A percentile compares a stretch with the other conserved stretches of the same genome.
Evolutionary conservation across 2,113 vertebrate species (phyloP).

Genomic region (Heterotis niloticus): DNA sequence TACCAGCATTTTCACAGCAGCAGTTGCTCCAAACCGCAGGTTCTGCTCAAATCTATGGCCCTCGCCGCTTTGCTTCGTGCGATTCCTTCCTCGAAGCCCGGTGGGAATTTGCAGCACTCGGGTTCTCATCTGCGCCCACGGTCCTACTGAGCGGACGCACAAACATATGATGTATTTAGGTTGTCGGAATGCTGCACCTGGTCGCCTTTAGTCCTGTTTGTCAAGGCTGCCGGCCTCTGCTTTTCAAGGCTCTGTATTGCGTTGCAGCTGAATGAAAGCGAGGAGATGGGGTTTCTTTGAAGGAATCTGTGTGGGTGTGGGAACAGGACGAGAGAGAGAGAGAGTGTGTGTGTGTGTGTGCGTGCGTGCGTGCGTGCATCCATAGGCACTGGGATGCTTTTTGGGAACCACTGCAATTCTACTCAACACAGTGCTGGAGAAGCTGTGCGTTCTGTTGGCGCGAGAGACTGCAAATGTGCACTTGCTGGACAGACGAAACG

Average conservation of each 20-base stretch:
- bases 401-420: too few relatives aligned
- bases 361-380: neutral
- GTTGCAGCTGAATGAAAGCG: constrained; percentile 50
- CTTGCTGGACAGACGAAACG: too few relatives aligned
- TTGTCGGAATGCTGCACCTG: neutral
- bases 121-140: neutral
- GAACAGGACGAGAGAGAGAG: constrained; percentile 30
- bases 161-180: constrained; percentile 9
- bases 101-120: neutral
- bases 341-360: too few relatives aligned
- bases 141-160: neutral
- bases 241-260: constrained; percentile 42
- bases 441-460: neutral
- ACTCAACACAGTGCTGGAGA: neutral
- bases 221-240: constrained; percentile 38
- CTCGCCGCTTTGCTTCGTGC: neutral
- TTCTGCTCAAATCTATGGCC: neutral
- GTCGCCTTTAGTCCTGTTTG: neutral
- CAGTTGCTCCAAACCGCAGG: too few relatives aligned
- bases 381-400: neutral
- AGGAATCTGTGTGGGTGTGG: constrained; percentile 62
- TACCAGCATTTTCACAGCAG: too few relatives aligned
- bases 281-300: constrained; percentile 43
- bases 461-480: too few relatives aligned
- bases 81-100: neutral